These are phyloP conservation scores for Allygus modestus DNA, from an alignment of 2,888 invertebrate genomes.

Conservation along the genomic window DNA sequence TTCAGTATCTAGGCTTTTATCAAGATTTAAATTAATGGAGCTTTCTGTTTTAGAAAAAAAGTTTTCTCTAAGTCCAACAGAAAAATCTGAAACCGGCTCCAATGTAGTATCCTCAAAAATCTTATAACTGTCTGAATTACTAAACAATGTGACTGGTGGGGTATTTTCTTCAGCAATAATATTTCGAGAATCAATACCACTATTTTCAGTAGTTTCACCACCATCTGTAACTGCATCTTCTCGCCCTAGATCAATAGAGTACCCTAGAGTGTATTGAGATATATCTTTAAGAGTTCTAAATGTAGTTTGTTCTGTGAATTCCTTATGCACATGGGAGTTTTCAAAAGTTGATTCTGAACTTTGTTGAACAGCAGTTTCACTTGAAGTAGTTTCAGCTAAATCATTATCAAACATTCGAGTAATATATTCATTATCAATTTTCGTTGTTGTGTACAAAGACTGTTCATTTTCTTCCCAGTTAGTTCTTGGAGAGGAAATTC, in stretches of 20 bases:
- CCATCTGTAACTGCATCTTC: not conserved
- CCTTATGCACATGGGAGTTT: not conserved
- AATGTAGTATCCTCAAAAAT: not conserved
- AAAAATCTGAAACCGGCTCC: too few relatives aligned
- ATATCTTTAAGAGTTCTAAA: not conserved
- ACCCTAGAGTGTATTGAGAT: not conserved
- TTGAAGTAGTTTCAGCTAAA: not conserved
- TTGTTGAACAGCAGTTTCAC: not conserved
- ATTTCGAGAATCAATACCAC: not conserved
- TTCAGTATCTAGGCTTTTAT: not conserved
- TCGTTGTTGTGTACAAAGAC: not conserved
- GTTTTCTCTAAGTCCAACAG: not conserved
- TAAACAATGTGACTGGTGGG: not conserved
- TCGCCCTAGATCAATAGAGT: not conserved
- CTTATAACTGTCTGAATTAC: not conserved
- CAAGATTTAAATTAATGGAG: not conserved
- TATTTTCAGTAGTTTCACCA: not conserved
- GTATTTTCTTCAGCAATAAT: not conserved
- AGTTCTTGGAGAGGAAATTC: not conserved
- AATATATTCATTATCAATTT: not conserved
- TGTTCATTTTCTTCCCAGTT: not conserved
- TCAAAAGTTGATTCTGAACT: not conserved
- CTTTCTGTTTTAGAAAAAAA: not conserved
- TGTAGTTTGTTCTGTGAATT: not conserved
- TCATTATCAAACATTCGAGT: not conserved